phyloP scores from a whole-genome alignment of 2,797 vertebrate genomes.

The Pelobates cultripes region DNA sequence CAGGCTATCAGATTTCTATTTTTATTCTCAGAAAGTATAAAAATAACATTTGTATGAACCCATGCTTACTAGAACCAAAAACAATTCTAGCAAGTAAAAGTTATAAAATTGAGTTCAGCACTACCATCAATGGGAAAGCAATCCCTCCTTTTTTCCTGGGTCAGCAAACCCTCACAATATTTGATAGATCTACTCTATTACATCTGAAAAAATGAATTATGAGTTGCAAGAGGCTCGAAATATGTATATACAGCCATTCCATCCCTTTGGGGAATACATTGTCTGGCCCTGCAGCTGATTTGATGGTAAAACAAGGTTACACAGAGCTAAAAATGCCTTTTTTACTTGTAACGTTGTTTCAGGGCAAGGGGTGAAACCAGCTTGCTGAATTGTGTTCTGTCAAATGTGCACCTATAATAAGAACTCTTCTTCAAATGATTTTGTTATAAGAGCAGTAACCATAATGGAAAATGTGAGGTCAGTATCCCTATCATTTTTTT shows the following conservation, averaged over 20 bases:
- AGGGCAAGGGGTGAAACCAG: conserved; percentile 32
- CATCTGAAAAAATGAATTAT: conserved; percentile 52
- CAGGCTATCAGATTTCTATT: no score
- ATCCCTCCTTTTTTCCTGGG: conserved; percentile 19
- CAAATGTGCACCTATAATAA: conserved; percentile 30
- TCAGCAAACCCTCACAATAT: conserved; percentile 58
- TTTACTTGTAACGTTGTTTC: conserved; percentile 30
- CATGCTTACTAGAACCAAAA: no score
- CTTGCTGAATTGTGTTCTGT: conserved; percentile 38
- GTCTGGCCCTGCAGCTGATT: conserved; percentile 19
- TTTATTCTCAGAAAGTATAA: no score
- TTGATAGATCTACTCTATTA: conserved; percentile 59
- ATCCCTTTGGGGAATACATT: conserved; percentile 29
- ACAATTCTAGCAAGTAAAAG: no score
- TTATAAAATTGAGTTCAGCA: conserved; percentile 28
- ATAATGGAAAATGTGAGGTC: conserved; percentile 49
- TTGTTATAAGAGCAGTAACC: conserved; percentile 17
- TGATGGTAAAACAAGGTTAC: conserved; percentile 45
- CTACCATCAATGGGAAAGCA: not conserved
- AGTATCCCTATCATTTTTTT: conserved; percentile 20
- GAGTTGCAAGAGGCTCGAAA: conserved; percentile 41
- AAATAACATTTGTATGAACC: not conserved
- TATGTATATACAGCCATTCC: not conserved
- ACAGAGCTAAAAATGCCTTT: conserved; percentile 37
- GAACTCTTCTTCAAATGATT: conserved; percentile 30